Evolutionary conservation across 1,140 invertebrate genomes (phyloP), one percentile per base, ranked within the genome.

Genomic region (Drosophila nigromelanica): DNA sequence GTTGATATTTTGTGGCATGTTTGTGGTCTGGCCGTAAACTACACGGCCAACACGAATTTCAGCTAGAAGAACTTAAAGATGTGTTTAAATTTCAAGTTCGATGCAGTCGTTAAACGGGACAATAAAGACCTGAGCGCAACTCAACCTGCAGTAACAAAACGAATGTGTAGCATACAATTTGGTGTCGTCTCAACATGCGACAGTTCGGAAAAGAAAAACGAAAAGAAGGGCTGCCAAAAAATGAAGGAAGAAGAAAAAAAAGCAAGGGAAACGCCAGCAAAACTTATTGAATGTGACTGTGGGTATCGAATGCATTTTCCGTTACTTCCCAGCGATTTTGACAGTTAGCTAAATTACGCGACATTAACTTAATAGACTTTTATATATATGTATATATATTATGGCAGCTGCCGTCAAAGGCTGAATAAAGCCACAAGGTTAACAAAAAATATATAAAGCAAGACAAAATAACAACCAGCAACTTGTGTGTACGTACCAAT

Each of bases 301-400:
- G 55, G 43, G 60, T 69, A 76, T 81, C 71, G 78, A 78, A 78
- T 87, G 77, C 81, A 76, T 59, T 87, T 82, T 75, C 75, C 75
- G 64, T 74, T 70, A 51, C 51, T 56, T 55, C 35, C 56, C 14
- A 87, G 66, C 81, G 66, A 75, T 86, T 86, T 87, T 86, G 81
- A 86, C 81, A 86, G 81, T 86, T 86, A 87, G 78, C 75, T 86
- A 87, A 87, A 86, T 86, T 86, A 86, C 81, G 78, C 83, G 82
- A 86, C 81, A 86, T 86, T 87, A 87, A 86, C 78, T 86, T 86
- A 86, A 86, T 86, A 87, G 81, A 87, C 75, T 82, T 82, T 70
- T 61, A 87, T 87, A 85, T 77, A 77, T 71, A 5, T 18, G 8
- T 47, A 12, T 47, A 50, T 40, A 55, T 55, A 40, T n/a, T n/a